Conservation (phyloP, 2,888 invertebrate genomes). For the Euphydryas editha region DNA sequence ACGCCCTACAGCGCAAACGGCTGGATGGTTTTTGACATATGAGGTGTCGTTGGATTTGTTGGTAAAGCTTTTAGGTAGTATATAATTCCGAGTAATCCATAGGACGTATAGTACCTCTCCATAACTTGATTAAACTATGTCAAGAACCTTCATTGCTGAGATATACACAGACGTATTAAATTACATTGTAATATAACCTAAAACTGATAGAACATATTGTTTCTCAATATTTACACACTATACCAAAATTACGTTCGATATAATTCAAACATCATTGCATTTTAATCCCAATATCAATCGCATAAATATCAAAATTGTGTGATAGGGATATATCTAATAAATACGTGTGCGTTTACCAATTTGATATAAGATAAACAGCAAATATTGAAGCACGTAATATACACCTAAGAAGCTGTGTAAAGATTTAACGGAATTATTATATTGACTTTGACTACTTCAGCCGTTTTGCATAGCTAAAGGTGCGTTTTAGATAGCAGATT, state of each 20-base stretch:
- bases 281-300: slow-evolving; percentile 9
- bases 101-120: slow-evolving; percentile 2
- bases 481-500: slow-evolving; percentile 13
- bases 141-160: slow-evolving; percentile 32
- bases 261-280: slow-evolving; percentile 5
- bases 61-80: no score
- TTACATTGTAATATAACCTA: slow-evolving; percentile 39
- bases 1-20: no score
- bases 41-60: no score
- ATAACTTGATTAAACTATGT: slow-evolving; percentile 22
- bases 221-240: slow-evolving; percentile 42
- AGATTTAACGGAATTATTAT: slow-evolving; percentile 39
- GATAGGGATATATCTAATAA: slow-evolving; percentile 18
- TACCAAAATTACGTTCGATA: slow-evolving; percentile 25
- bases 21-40: no score
- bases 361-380: slow-evolving; percentile 44
- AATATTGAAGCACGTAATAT: slow-evolving; percentile 48
- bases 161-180: slow-evolving; percentile 31
- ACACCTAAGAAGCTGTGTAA: slow-evolving; percentile 47
- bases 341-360: slow-evolving; percentile 28
- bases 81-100: background rate
- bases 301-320: slow-evolving; percentile 17
- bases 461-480: slow-evolving; percentile 21
- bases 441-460: slow-evolving; percentile 34
- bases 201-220: slow-evolving; percentile 42